Conservation (phyloP, 2,888 invertebrate genomes). For the Drosophila diplacantha region DNA sequence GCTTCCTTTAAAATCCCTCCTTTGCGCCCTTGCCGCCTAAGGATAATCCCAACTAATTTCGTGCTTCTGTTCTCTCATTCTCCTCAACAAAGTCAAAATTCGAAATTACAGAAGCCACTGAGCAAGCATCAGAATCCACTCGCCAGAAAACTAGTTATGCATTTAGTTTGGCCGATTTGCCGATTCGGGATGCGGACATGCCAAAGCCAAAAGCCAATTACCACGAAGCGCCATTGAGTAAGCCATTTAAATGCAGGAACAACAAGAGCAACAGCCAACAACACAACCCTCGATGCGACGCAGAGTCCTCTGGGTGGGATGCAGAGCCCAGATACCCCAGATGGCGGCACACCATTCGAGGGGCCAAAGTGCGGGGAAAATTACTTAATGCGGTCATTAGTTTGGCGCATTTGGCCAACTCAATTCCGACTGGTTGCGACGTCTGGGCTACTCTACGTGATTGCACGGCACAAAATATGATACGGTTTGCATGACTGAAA, state of each 20-base stretch:
- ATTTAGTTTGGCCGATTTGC: slow-evolving; percentile 37
- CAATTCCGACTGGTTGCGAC: slow-evolving; percentile 40
- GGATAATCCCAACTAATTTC: slow-evolving; percentile 28
- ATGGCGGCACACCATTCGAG: slow-evolving; percentile 5
- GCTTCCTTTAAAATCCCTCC: slow-evolving; percentile 1
- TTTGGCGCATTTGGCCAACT: slow-evolving; percentile 50
- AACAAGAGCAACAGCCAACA: slow-evolving; percentile 5
- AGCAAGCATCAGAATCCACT: slow-evolving; percentile 20
- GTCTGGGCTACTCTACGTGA: slow-evolving; percentile 22
- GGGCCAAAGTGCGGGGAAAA: slow-evolving; percentile 36
- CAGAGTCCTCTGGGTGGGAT: slow-evolving; percentile 10
- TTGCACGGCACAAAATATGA: slow-evolving; percentile 10
- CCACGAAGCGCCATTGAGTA: slow-evolving; percentile 52
- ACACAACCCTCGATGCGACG: slow-evolving; percentile 11
- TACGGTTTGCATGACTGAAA: not conserved
- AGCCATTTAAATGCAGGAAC: slow-evolving; percentile 50
- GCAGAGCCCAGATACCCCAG: slow-evolving; percentile 19
- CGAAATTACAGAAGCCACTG: slow-evolving; percentile 19
- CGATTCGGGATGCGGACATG: slow-evolving; percentile 29
- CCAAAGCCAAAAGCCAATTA: slow-evolving; percentile 59
- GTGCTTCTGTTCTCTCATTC: slow-evolving; percentile 12
- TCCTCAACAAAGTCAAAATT: not conserved
- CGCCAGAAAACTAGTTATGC: slow-evolving; percentile 32
- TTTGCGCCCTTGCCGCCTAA: not conserved
- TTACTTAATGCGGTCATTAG: slow-evolving; percentile 53